Evolutionary conservation across 2,113 vertebrate species (phyloP).

Genomic region (Apus apus): DNA sequence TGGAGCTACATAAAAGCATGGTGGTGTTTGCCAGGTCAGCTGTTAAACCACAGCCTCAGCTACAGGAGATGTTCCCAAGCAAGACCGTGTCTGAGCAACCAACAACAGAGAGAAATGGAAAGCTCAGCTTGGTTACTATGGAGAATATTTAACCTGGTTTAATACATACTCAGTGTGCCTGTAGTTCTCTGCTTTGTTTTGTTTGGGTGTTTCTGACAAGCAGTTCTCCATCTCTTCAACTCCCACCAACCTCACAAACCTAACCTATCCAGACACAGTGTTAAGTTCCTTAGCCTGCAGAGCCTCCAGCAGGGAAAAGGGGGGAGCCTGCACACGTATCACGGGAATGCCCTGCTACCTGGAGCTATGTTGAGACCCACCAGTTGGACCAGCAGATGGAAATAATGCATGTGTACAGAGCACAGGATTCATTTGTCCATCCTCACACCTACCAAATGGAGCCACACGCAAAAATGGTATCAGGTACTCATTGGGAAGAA

Average conservation of each 20-base stretch:
- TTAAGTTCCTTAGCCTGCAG: neutral
- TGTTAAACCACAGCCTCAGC: accelerated
- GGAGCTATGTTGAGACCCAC: neutral
- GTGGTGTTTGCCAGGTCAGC: neutral
- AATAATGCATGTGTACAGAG: accelerated
- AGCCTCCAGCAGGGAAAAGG: neutral
- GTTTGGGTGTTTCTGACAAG: neutral
- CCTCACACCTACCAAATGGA: neutral
- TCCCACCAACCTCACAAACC: neutral
- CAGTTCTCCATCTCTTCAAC: neutral
- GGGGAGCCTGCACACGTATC: accelerated
- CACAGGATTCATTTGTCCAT: neutral
- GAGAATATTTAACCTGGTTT: neutral
- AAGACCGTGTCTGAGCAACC: neutral
- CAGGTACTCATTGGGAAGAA: neutral
- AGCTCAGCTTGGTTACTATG: neutral
- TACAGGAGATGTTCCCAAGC: neutral
- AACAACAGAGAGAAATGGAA: accelerated
- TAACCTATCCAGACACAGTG: neutral
- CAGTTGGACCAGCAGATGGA: neutral
- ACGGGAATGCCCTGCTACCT: accelerated
- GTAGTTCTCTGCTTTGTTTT: neutral
- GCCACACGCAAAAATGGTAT: neutral
- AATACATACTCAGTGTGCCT: neutral
- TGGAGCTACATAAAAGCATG: accelerated